Conservation (phyloP, 2,797 vertebrate genomes). For the Urosaurus nigricauda region DNA sequence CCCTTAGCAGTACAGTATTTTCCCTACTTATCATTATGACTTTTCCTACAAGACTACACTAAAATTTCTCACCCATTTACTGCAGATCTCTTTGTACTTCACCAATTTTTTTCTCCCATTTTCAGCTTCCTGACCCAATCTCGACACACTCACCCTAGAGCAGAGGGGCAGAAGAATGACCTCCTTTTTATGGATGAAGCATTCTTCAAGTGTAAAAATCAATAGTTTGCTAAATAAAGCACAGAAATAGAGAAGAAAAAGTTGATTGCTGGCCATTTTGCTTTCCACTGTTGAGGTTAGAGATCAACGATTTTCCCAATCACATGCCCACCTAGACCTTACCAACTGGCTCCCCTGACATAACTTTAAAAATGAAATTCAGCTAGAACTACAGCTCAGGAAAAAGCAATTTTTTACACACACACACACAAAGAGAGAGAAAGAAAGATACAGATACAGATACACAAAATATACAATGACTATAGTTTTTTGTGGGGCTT, state of each 20-base stretch:
- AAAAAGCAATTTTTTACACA: background rate
- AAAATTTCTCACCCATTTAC: conserved; percentile 12
- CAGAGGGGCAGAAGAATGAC: background rate
- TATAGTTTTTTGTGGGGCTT: too few relatives aligned
- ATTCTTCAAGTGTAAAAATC: conserved; percentile 47
- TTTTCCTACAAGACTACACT: conserved; percentile 14
- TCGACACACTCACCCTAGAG: background rate
- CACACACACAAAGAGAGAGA: too few relatives aligned
- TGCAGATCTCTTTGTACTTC: conserved; percentile 30
- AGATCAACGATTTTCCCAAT: conserved; percentile 17
- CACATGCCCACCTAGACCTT: background rate
- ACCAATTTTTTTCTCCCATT: conserved; percentile 28
- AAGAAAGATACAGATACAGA: too few relatives aligned
- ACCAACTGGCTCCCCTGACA: background rate
- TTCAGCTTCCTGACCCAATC: conserved; percentile 44
- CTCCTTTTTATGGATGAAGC: conserved; percentile 39
- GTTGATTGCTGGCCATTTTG: conserved; percentile 19
- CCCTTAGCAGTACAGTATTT: background rate
- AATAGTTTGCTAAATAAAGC: conserved; percentile 44
- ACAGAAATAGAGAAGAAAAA: conserved; percentile 36
- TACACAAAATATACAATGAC: background rate
- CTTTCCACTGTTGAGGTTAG: background rate
- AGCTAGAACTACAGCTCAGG: background rate
- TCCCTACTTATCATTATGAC: conserved; percentile 9
- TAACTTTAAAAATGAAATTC: conserved; percentile 14